Evolutionary conservation across 2,888 invertebrate species (phyloP).

Genomic region (Eledona agricola): DNA sequence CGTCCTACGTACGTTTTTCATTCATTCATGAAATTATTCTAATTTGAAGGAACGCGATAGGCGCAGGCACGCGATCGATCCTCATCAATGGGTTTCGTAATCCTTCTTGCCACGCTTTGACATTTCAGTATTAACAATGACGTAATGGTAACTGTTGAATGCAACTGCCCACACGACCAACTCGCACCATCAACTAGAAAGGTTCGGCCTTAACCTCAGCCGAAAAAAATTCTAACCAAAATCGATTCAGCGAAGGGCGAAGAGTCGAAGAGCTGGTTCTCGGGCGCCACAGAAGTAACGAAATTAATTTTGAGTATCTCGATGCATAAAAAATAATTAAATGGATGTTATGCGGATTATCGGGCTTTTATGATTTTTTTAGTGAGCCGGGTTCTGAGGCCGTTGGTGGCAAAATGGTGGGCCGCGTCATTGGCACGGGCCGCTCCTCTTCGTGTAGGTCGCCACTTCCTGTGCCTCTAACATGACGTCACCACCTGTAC

Average conservation of each 20-base stretch:
- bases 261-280: too few relatives aligned
- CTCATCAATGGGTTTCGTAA: constrained; percentile 56
- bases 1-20: constrained; percentile 45
- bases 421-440: constrained; percentile 58
- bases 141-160: constrained; percentile 46
- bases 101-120: constrained; percentile 46
- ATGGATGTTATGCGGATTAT: too few relatives aligned
- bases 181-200: constrained; percentile 24
- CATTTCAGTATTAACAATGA: constrained; percentile 50
- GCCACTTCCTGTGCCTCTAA: constrained; percentile 56
- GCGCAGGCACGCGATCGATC: constrained; percentile 54
- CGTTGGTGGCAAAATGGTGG: constrained; percentile 51
- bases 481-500: constrained; percentile 55
- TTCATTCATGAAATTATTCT: constrained; percentile 58
- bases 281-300: too few relatives aligned
- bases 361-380: constrained; percentile 11
- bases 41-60: constrained; percentile 50
- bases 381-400: constrained; percentile 14
- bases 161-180: constrained; percentile 25
- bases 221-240: constrained; percentile 15
- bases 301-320: too few relatives aligned
- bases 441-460: constrained; percentile 59
- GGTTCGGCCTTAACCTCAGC: constrained; percentile 26
- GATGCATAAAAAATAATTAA: too few relatives aligned
- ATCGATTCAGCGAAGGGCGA: constrained; percentile 14